Base-by-base conservation (phyloP, 1,140 invertebrate species). In the Papilio aristodemus region DNA sequence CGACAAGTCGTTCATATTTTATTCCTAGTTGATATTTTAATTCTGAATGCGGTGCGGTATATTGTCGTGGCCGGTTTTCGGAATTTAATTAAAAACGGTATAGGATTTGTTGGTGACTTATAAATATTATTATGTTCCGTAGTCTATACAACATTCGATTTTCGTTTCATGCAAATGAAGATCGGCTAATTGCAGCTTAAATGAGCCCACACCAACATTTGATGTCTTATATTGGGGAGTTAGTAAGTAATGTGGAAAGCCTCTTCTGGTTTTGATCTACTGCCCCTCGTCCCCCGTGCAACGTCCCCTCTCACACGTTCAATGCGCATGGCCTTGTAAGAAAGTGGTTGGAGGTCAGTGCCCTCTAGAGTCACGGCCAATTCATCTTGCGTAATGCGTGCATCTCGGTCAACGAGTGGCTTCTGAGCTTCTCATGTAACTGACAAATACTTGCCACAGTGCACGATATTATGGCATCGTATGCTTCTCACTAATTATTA, bases 381-480 rank as follows among this genome's bases (percentile, higher is more conserved):
- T 37, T 17, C 14, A 54, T 19, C 3, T 60, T 60, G 32, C 58
- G 58, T 32, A 60, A 60, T 17, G 37, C n/a, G n/a, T n/a, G n/a
- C n/a, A n/a, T n/a, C n/a, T n/a, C 58, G 58, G 58, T 60, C 32
- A 60, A 60, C 58, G 58, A 60, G 32, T 37, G 58, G 58, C 58
- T 14, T 32, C 27, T 32, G 25, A 37, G 13, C 32, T 32, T 60
- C 25, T 60, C 37, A 36, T 60, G 58, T 60, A 60, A 60, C 58
- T 37, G 27, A 32, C 54, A 27, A 46, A 46, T 41, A 46, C 43
- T 19, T 22, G 43, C 43, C 43, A 46, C 39, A 41, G 43, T 46
- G 17, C 43, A 46, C 17, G 43, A 17, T n/a, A 46, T 19, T 22
- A 3, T 46, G 43, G 17, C 43, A 17, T 46, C 43, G 19, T 17